Base-by-base conservation (phyloP, 2,888 invertebrate genomes). In the Cerastoderma edule region DNA sequence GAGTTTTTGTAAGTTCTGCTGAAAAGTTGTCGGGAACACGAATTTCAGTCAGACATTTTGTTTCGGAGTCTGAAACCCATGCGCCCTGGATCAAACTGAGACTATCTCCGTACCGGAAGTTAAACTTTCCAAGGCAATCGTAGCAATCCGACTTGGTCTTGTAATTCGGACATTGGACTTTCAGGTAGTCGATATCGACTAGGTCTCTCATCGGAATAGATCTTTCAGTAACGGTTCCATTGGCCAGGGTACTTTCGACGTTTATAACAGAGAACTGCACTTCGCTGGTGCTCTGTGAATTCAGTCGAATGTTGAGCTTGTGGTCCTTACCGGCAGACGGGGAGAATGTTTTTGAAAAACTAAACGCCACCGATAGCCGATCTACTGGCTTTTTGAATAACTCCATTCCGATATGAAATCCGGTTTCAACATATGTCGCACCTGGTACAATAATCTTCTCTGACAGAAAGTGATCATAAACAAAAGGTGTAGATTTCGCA, bases 21-120 rank as follows among this genome's bases (percentile, higher is more conserved):
- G 69, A 66, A n/a, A 87, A 66, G 10, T 48, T 65, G 10, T 78
- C 74, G 33, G 83, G 83, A 4, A 85, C 60, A 6, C 54, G 32
- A n/a, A 87, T 72, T 54, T 80, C 80, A 10, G 78, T 76, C 4
- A 87, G 66, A 54, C 83, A 84, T 33, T 60, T 32, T n/a, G 13
- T 60, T 72, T 85, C 84, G 6, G 75, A 73, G 2, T 64, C 63
- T 19, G 79, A 75, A 24, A 66, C 72, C 75, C 79, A 80, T 28
- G 83, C 65, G 27, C 57, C 64, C 54, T 68, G 63, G n/a, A 80
- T 77, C 28, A 80, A 30, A 48, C 72, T 71, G 22, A 84, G 56
- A n/a, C 67, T 66, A 19, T 75, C 68, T 5, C 84, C 84, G 57
- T 82, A 82, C 3, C 53, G 60, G 46, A 84, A 78, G 16, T 78